Percentiles rank a stretch among this genome's conserved stretches.
phyloP scores from a whole-genome alignment of 2,113 vertebrate genomes.

The Puntigrus tetrazona region DNA sequence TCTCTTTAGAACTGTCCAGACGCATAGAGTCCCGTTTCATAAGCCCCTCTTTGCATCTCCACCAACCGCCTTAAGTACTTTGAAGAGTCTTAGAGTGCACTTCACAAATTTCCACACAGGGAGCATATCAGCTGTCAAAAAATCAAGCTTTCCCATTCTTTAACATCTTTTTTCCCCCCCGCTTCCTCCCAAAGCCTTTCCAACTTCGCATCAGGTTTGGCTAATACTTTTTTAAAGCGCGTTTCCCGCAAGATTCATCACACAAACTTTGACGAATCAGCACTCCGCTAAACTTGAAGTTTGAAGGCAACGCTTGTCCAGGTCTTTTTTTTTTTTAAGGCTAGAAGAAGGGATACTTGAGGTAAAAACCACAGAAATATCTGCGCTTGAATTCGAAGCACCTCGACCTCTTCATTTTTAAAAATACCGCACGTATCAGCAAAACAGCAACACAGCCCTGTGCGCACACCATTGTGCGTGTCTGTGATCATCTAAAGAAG shows the following conservation, averaged over 20 bases:
- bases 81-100: slow-evolving; percentile 63
- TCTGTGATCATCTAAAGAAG: slow-evolving; percentile 58
- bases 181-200: slow-evolving; percentile 60
- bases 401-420: slow-evolving; percentile 62
- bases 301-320: slow-evolving; percentile 51
- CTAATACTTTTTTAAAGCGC: slow-evolving; percentile 58
- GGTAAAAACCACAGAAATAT: slow-evolving; percentile 29
- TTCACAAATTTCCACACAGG: slow-evolving; percentile 66
- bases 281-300: slow-evolving; percentile 60
- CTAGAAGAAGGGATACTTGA: slow-evolving; percentile 24
- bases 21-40: slow-evolving; percentile 67
- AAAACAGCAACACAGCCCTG: slow-evolving; percentile 48
- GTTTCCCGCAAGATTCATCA: slow-evolving; percentile 62
- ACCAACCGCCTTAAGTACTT: slow-evolving; percentile 74
- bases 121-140: slow-evolving; percentile 71
- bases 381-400: slow-evolving; percentile 58
- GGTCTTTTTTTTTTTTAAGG: slow-evolving; percentile 49
- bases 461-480: slow-evolving; percentile 40
- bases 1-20: slow-evolving; percentile 68
- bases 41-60: slow-evolving; percentile 76
- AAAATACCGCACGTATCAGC: slow-evolving; percentile 60
- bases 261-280: slow-evolving; percentile 67
- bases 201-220: slow-evolving; percentile 69
- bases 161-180: slow-evolving; percentile 68
- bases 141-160: slow-evolving; percentile 55